phyloP scores from a whole-genome alignment of 2,888 invertebrate species.

The Zhuqinia jingwanae region DNA sequence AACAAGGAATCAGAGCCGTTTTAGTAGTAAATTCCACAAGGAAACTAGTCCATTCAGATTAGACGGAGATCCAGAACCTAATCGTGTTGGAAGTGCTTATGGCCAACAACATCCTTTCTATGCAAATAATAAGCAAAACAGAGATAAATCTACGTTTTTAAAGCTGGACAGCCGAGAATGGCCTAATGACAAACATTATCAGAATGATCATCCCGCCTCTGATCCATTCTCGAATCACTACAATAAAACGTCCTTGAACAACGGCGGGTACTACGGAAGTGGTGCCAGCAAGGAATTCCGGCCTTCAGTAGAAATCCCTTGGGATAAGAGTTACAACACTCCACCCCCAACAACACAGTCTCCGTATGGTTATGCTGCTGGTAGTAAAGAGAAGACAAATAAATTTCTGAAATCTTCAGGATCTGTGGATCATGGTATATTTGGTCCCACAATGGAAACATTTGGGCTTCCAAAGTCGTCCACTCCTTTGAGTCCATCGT shows the following conservation, averaged over 20 bases:
- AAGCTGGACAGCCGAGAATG: constrained; percentile 75
- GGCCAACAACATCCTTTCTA: constrained; percentile 27
- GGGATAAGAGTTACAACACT: constrained; percentile 49
- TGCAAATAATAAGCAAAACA: constrained; percentile 14
- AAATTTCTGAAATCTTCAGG: constrained; percentile 32
- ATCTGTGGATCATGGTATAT: constrained; percentile 44
- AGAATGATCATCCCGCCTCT: constrained; percentile 22
- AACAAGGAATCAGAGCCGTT: constrained; percentile 57
- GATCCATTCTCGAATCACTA: constrained; percentile 69
- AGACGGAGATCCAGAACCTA: constrained; percentile 24
- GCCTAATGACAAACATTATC: constrained; percentile 17
- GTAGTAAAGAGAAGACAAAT: constrained; percentile 22
- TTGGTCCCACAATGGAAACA: constrained; percentile 68
- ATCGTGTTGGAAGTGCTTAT: constrained; percentile 15
- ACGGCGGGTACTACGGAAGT: constrained; percentile 41
- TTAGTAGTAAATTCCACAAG: constrained; percentile 66
- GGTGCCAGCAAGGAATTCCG: constrained; percentile 47
- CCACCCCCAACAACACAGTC: constrained; percentile 13
- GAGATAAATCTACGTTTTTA: constrained; percentile 49
- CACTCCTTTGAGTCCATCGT: constrained; percentile 19
- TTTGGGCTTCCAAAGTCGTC: constrained; percentile 59
- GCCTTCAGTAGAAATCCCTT: constrained; percentile 64
- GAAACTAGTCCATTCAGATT: constrained; percentile 48
- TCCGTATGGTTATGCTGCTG: constrained; percentile 6
- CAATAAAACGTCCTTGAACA: constrained; percentile 63